A percentile compares a stretch with the other conserved stretches of the same genome.
Evolutionary conservation across 2,797 vertebrate species (phyloP).

Genomic region (Etheostoma perlongum): DNA sequence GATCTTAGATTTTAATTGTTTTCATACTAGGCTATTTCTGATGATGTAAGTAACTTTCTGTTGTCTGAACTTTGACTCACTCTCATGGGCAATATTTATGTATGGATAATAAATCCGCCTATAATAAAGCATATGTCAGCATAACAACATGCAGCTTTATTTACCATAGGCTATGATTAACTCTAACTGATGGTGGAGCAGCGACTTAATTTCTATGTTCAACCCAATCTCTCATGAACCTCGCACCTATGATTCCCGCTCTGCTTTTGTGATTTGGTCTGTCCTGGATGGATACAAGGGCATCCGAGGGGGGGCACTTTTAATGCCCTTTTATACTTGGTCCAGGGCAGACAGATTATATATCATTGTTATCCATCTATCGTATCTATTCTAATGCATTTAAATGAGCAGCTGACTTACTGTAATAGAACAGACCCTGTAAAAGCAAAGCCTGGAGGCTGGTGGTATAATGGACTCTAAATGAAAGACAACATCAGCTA

Average conservation of each 20-base stretch:
- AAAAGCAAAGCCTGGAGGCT: constrained; percentile 50
- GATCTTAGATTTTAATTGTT: background rate
- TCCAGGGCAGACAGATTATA: constrained; percentile 64
- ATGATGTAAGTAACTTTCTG: background rate
- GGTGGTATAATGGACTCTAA: constrained; percentile 57
- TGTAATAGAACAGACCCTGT: constrained; percentile 41
- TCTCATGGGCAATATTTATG: background rate
- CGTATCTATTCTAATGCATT: constrained; percentile 60
- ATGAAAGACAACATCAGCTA: constrained; percentile 29
- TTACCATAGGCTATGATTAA: constrained; percentile 15
- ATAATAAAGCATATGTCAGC: background rate
- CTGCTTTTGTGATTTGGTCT: constrained; percentile 36
- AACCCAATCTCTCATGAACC: background rate
- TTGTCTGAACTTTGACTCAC: constrained; percentile 41
- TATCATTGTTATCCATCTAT: constrained; percentile 46
- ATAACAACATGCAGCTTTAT: constrained; percentile 11
- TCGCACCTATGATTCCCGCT: constrained; percentile 11
- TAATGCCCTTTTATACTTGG: constrained; percentile 60
- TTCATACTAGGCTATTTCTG: background rate
- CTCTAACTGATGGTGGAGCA: constrained; percentile 23
- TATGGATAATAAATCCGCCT: background rate
- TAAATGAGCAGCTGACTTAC: constrained; percentile 60
- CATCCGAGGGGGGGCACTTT: constrained; percentile 52
- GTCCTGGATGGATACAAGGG: constrained; percentile 45
- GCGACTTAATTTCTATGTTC: constrained; percentile 19